Percentiles rank a stretch among this genome's conserved stretches.
phyloP scores from a whole-genome alignment of 2,888 invertebrate species.

The Drosophila ezoana region DNA sequence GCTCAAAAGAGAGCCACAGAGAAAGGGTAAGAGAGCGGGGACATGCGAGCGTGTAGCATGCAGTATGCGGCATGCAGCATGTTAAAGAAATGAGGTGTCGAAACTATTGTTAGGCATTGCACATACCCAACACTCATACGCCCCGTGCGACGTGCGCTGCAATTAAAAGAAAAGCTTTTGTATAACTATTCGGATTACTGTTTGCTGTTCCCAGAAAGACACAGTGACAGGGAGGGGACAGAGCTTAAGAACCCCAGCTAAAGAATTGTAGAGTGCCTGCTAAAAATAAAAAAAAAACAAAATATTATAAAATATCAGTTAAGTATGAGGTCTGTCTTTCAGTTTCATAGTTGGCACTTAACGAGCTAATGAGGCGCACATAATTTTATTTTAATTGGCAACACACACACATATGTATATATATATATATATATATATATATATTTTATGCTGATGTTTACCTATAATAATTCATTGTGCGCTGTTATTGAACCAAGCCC shows the following conservation, averaged over 20 bases:
- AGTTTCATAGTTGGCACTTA: constrained; percentile 14
- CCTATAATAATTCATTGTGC: constrained; percentile 58
- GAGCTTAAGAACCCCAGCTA: background rate
- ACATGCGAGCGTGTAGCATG: background rate
- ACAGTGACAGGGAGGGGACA: background rate
- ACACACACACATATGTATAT: constrained; percentile 37
- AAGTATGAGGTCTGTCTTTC: background rate
- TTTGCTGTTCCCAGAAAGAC: constrained; percentile 6
- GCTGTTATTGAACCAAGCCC: constrained; percentile 63
- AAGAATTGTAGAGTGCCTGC: constrained; percentile 1
- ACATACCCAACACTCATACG: constrained; percentile 55
- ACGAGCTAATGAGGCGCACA: constrained; percentile 63
- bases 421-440: constrained; percentile 27
- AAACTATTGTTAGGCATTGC: constrained; percentile 65
- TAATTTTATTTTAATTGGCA: constrained; percentile 72
- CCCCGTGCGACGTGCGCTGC: constrained; percentile 56
- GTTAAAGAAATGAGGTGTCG: constrained; percentile 74
- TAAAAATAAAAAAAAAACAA: background rate
- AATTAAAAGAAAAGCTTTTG: constrained; percentile 28
- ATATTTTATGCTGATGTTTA: constrained; percentile 34
- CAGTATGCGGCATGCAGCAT: constrained; percentile 45
- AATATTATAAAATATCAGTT: constrained; percentile 1
- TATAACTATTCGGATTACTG: background rate
- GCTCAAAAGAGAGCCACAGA: background rate
- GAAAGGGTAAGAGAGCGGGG: background rate